phyloP scores from a whole-genome alignment of 2,797 vertebrate species.

The Platalea minor region DNA sequence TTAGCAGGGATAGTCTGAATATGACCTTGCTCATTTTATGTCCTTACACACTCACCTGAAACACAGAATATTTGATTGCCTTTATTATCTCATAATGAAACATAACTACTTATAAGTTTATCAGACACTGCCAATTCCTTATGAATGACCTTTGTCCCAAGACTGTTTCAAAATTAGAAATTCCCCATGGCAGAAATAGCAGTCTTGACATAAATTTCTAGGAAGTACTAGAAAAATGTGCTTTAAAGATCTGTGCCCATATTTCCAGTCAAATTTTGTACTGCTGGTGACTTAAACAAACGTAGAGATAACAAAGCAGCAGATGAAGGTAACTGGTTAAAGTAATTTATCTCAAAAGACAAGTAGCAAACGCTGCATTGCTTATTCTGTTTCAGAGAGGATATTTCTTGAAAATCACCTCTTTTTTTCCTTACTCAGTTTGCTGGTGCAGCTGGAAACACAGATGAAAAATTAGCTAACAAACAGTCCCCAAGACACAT shows the following conservation, averaged over 20 bases:
- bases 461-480: slow-evolving; percentile 58
- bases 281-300: slow-evolving; percentile 40
- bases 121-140: neutral
- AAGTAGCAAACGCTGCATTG: slow-evolving; percentile 7
- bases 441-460: slow-evolving; percentile 40
- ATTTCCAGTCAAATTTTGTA: slow-evolving; percentile 27
- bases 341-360: slow-evolving; percentile 25
- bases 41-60: neutral
- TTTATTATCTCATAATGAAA: slow-evolving; percentile 5
- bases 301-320: slow-evolving; percentile 16
- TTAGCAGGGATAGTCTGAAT: neutral
- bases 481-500: slow-evolving; percentile 30
- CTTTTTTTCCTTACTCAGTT: slow-evolving; percentile 25
- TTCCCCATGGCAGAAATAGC: neutral
- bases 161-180: slow-evolving; percentile 37
- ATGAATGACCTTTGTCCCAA: slow-evolving; percentile 6
- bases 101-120: neutral
- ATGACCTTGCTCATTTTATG: neutral
- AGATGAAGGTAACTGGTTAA: slow-evolving; percentile 4
- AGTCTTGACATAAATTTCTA: slow-evolving; percentile 41
- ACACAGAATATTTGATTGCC: neutral
- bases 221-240: slow-evolving; percentile 6
- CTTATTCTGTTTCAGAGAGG: neutral
- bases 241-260: neutral
- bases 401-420: slow-evolving; percentile 44